Percentiles rank a stretch among this genome's conserved stretches.
phyloP scores from a whole-genome alignment of 1,140 invertebrate genomes.

The Adelges cooleyi region DNA sequence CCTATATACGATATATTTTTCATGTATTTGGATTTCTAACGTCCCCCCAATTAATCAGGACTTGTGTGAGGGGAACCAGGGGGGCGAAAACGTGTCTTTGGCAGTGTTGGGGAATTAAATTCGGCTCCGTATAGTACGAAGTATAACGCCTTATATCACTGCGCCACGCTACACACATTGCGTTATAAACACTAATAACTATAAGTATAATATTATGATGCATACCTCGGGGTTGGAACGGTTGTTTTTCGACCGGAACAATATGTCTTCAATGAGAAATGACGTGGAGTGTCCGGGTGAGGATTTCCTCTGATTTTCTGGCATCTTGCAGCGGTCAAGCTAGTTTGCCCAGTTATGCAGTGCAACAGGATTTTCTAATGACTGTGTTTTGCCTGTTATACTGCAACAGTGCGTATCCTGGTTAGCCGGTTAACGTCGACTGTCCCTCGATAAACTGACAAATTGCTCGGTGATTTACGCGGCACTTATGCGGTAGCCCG shows the following conservation, averaged over 20 bases:
- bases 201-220: no score
- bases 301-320: conserved; percentile 5
- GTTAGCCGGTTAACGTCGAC: not conserved
- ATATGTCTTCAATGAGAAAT: conserved; percentile 29
- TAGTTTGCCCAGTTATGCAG: not conserved
- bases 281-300: conserved; percentile 21
- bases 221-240: conserved; percentile 1
- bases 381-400: not conserved
- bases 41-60: no score
- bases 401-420: not conserved
- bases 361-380: no score
- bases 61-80: no score
- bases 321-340: not conserved
- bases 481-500: not conserved
- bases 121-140: no score
- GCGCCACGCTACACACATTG: no score
- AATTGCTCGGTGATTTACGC: not conserved
- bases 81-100: no score
- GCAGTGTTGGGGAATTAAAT: no score
- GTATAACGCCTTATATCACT: no score
- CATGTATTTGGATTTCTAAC: no score
- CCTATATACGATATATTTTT: no score
- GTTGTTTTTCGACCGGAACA: conserved; percentile 19
- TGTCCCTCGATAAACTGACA: not conserved
- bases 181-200: no score